Conservation (phyloP, 1,140 invertebrate species). For the Magallana gigas region DNA sequence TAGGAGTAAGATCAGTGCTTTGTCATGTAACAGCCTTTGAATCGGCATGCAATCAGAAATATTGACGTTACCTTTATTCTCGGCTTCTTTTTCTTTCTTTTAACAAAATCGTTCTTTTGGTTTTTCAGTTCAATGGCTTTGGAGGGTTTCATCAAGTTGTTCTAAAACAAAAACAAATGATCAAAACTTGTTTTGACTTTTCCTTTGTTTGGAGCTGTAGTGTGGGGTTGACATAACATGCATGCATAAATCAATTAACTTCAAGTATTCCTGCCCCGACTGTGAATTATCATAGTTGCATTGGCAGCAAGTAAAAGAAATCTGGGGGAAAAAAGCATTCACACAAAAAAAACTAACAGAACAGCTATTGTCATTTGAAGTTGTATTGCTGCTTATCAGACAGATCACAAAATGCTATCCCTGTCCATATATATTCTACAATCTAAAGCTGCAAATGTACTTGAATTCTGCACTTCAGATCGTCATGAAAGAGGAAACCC, state of each 20-base stretch:
- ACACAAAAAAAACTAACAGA: neutral
- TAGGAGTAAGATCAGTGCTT: neutral
- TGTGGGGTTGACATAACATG: neutral
- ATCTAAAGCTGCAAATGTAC: neutral
- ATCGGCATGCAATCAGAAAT: neutral
- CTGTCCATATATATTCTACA: neutral
- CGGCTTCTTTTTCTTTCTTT: slow-evolving; percentile 30
- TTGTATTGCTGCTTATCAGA: neutral
- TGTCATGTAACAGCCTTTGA: slow-evolving; percentile 4
- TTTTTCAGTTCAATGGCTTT: slow-evolving; percentile 27
- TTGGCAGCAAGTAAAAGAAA: neutral
- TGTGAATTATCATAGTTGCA: slow-evolving; percentile 8
- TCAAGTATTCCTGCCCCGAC: neutral
- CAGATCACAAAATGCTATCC: neutral
- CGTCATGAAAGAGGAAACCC: slow-evolving; percentile 8
- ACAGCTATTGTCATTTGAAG: slow-evolving; percentile 6
- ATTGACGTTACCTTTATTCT: slow-evolving; percentile 18
- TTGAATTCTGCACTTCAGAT: slow-evolving; percentile 4
- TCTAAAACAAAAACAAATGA: slow-evolving; percentile 17
- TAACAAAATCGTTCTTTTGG: slow-evolving; percentile 28
- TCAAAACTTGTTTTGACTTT: slow-evolving; percentile 17
- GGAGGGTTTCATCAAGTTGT: slow-evolving; percentile 35
- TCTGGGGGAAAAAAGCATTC: neutral
- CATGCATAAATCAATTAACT: slow-evolving; percentile 30
- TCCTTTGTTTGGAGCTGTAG: neutral